Evolutionary conservation across 2,797 vertebrate species (phyloP).

Genomic region (Falco naumanni): DNA sequence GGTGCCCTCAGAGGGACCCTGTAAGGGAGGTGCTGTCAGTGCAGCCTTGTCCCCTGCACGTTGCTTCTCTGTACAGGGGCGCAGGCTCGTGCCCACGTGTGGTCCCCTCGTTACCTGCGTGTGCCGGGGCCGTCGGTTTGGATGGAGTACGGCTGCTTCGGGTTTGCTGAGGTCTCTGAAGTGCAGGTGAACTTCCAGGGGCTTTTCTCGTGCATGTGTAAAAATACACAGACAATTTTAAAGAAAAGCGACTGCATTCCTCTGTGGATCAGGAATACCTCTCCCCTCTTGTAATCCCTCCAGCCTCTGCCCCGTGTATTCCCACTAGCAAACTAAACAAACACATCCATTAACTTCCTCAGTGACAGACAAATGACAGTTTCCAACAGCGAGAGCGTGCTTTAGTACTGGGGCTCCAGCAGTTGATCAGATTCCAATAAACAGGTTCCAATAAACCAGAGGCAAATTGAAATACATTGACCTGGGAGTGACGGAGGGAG

Average conservation of each 20-base stretch:
- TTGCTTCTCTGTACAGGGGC: background rate
- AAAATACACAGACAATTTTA: constrained; percentile 24
- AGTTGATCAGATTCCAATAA: constrained; percentile 63
- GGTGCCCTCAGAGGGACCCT: background rate
- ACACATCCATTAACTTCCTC: constrained; percentile 61
- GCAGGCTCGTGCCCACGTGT: background rate
- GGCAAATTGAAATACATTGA: background rate
- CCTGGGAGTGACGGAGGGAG: background rate
- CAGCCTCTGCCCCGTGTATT: constrained; percentile 53
- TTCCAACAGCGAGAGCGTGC: constrained; percentile 49
- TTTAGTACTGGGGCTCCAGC: background rate
- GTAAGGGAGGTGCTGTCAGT: background rate
- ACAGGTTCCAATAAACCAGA: constrained; percentile 45
- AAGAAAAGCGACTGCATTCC: constrained; percentile 66
- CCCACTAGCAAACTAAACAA: constrained; percentile 71
- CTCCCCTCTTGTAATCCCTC: constrained; percentile 54
- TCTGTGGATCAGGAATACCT: constrained; percentile 63
- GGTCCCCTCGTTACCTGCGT: background rate
- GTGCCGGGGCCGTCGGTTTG: rapidly evolving
- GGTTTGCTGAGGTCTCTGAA: background rate
- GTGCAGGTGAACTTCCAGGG: constrained; percentile 39
- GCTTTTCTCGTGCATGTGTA: background rate
- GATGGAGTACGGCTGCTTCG: rapidly evolving
- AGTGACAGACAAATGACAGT: constrained; percentile 71
- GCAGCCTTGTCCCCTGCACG: rapidly evolving